Evolutionary conservation across 1,140 invertebrate species (phyloP).

Genomic region (Pararge aegeria): DNA sequence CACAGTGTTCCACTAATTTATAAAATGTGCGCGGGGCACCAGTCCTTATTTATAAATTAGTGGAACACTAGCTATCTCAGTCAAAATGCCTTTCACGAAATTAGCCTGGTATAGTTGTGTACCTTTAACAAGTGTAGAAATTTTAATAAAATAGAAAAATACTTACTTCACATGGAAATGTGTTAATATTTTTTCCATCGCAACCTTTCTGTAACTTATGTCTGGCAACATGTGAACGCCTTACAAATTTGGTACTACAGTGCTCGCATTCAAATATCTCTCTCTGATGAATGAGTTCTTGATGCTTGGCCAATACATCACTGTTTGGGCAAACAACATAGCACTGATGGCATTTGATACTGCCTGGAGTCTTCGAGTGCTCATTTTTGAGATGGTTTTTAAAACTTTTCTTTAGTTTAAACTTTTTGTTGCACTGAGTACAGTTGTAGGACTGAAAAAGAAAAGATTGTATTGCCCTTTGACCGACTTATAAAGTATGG

Average conservation of each 20-base stretch:
- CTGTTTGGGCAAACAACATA: constrained; percentile 50
- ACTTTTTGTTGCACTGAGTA: constrained; percentile 59
- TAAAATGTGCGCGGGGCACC: no score
- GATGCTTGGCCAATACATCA: constrained; percentile 42
- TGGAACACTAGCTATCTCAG: no score
- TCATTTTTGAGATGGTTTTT: constrained; percentile 47
- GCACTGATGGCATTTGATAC: constrained; percentile 53
- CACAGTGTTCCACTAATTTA: no score
- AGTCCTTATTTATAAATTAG: no score
- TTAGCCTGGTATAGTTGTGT: no score
- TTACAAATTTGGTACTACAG: constrained; percentile 56
- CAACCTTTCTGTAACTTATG: constrained; percentile 65
- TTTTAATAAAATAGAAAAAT: no score
- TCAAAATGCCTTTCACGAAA: no score
- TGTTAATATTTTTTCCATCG: constrained; percentile 42
- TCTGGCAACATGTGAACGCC: constrained; percentile 58
- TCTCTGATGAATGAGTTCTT: constrained; percentile 52
- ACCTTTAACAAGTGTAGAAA: no score
- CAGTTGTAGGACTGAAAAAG: constrained; percentile 44
- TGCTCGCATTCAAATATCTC: constrained; percentile 49
- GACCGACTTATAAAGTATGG: not conserved
- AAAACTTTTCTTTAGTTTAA: constrained; percentile 54
- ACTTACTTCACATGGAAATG: constrained; percentile 56
- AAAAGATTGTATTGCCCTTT: not conserved
- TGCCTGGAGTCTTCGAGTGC: constrained; percentile 54